Evolutionary conservation across 2,113 vertebrate species (phyloP).

Genomic region (Oncorhynchus keta): DNA sequence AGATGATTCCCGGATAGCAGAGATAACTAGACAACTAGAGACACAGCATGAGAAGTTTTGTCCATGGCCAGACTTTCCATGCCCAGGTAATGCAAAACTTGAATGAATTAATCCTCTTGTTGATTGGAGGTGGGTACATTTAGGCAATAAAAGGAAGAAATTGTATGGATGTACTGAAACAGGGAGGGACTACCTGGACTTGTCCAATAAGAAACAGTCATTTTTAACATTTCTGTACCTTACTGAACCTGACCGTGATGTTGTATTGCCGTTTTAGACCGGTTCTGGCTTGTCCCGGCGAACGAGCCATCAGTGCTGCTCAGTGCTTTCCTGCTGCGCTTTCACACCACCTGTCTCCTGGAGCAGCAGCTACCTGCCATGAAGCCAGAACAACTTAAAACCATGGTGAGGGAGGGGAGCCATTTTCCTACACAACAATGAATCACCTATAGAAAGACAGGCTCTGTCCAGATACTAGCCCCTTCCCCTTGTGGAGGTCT

Average conservation of each 20-base stretch:
- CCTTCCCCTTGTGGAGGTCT: too few species aligned
- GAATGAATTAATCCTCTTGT: neutral
- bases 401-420: constrained; percentile 76
- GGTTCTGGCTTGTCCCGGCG: constrained; percentile 84
- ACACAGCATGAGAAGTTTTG: constrained; percentile 93
- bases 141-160: neutral
- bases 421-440: neutral
- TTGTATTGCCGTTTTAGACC: constrained; percentile 71
- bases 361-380: constrained; percentile 89
- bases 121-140: neutral
- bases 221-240: too few species aligned
- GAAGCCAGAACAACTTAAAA: constrained; percentile 83
- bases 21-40: constrained; percentile 82
- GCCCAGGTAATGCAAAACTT: constrained; percentile 80
- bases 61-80: constrained; percentile 94
- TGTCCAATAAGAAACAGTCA: too few species aligned
- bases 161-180: neutral
- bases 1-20: constrained; percentile 85
- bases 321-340: constrained; percentile 82
- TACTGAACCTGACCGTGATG: neutral
- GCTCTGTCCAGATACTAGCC: too few species aligned
- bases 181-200: too few species aligned
- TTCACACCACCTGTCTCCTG: constrained; percentile 82
- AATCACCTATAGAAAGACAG: too few species aligned
- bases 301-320: constrained; percentile 82